phyloP scores from a whole-genome alignment of 92 coral and sea anemone genomes.

The Pocillopora grandis region DNA sequence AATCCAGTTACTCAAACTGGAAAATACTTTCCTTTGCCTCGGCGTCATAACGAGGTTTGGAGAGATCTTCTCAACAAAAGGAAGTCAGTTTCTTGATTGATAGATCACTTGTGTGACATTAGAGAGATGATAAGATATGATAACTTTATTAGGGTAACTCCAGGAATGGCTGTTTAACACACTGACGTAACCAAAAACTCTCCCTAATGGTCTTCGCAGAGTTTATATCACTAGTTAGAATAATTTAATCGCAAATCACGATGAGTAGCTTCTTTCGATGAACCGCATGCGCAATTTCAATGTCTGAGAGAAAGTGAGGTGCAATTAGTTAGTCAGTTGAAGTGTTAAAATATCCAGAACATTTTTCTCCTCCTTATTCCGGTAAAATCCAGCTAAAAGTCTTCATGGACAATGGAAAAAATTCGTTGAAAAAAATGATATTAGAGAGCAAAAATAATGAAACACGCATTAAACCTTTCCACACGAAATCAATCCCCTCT shows the following conservation, averaged over 20 bases:
- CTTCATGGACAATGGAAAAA: constrained; percentile 23
- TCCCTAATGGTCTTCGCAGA: neutral
- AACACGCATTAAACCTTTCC: neutral
- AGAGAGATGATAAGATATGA: too few species aligned
- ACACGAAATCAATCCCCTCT: too few species aligned
- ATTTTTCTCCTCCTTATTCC: neutral
- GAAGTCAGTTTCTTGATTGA: too few species aligned
- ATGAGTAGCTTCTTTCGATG: neutral
- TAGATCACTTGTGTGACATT: too few species aligned
- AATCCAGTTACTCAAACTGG: too few species aligned
- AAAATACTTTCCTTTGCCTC: too few species aligned
- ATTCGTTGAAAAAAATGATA: neutral
- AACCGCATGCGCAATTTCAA: neutral
- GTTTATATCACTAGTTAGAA: neutral
- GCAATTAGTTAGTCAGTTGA: neutral
- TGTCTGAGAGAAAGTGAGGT: neutral
- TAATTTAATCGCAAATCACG: neutral
- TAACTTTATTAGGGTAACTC: too few species aligned
- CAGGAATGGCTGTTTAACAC: too few species aligned
- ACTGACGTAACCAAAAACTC: neutral
- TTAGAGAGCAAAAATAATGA: neutral
- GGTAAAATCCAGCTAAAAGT: constrained; percentile 71
- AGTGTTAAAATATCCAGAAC: neutral
- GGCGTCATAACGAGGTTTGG: too few species aligned
- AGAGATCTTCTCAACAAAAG: too few species aligned